Conservation (phyloP, 2,888 invertebrate species). For the Dexiosoma caninum region DNA sequence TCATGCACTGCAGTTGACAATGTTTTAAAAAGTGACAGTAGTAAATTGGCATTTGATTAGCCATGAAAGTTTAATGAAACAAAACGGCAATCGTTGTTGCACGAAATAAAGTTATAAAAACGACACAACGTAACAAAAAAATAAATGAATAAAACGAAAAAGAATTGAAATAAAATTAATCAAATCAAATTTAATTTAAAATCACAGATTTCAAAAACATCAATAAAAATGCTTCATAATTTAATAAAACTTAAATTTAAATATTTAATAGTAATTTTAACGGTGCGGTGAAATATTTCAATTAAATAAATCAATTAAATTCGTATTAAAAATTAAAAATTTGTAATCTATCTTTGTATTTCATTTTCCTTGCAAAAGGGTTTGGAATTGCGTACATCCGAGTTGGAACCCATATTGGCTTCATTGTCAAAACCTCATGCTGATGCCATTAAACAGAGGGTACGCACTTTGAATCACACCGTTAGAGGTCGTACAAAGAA, state of each 20-base stretch:
- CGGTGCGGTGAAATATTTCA: background rate
- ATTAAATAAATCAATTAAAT: too few relatives aligned
- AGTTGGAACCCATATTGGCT: slow-evolving; percentile 80
- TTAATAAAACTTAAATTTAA: too few relatives aligned
- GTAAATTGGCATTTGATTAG: slow-evolving; percentile 54
- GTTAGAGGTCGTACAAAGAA: slow-evolving; percentile 82
- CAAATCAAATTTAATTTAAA: too few relatives aligned
- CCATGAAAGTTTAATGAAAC: slow-evolving; percentile 56
- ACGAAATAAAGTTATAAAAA: background rate
- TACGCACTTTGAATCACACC: slow-evolving; percentile 85
- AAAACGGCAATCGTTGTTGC: slow-evolving; percentile 18
- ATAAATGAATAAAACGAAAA: background rate
- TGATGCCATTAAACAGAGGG: slow-evolving; percentile 84
- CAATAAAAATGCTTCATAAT: too few relatives aligned
- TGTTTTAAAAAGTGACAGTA: slow-evolving; percentile 54
- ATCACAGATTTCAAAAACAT: too few relatives aligned
- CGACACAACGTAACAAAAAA: background rate
- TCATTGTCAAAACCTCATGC: slow-evolving; percentile 83
- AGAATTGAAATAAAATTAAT: background rate
- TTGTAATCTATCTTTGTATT: background rate
- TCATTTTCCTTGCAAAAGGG: slow-evolving; percentile 70
- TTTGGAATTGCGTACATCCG: slow-evolving; percentile 80
- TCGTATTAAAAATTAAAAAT: background rate
- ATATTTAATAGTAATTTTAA: background rate
- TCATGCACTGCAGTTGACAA: slow-evolving; percentile 3